A percentile compares a stretch with the other conserved stretches of the same genome.
Evolutionary conservation across 2,888 invertebrate genomes (phyloP).

Genomic region (Catonia carolina): DNA sequence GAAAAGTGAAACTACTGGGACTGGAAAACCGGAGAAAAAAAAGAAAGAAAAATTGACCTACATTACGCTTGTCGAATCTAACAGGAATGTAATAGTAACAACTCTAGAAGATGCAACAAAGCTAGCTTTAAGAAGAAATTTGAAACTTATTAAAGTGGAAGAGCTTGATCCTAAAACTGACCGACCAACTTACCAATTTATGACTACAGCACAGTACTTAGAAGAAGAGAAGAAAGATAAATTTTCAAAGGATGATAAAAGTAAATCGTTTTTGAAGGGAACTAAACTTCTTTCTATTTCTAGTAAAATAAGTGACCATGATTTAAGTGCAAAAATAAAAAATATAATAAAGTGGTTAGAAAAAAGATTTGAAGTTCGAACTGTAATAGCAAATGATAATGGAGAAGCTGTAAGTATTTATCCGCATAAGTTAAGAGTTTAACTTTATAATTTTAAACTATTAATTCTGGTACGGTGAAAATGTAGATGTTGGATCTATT

Average conservation of each 20-base stretch:
- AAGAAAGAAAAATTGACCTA: conserved; percentile 21
- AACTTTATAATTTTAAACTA: no score
- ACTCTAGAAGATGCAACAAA: conserved; percentile 63
- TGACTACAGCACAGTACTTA: conserved; percentile 59
- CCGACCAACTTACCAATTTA: conserved; percentile 59
- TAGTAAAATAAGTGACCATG: conserved; percentile 57
- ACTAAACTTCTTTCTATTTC: conserved; percentile 58
- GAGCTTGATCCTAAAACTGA: conserved; percentile 62
- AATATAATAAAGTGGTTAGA: conserved; percentile 59
- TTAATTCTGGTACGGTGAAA: no score
- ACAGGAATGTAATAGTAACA: conserved; percentile 52
- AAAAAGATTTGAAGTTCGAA: conserved; percentile 59
- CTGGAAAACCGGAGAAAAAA: not conserved
- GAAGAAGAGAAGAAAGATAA: conserved; percentile 53
- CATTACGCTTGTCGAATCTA: conserved; percentile 57
- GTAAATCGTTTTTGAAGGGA: conserved; percentile 47
- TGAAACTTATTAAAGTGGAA: conserved; percentile 61
- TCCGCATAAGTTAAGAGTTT: no score
- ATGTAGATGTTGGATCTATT: no score
- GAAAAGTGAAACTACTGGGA: not conserved
- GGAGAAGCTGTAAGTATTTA: conserved; percentile 17
- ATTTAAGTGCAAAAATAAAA: conserved; percentile 56
- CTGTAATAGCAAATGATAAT: conserved; percentile 50
- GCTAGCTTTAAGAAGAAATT: conserved; percentile 57
- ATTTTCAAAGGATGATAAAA: conserved; percentile 46